phyloP scores from a whole-genome alignment of 2,797 vertebrate species.

The Pantherophis alleghaniensis region DNA sequence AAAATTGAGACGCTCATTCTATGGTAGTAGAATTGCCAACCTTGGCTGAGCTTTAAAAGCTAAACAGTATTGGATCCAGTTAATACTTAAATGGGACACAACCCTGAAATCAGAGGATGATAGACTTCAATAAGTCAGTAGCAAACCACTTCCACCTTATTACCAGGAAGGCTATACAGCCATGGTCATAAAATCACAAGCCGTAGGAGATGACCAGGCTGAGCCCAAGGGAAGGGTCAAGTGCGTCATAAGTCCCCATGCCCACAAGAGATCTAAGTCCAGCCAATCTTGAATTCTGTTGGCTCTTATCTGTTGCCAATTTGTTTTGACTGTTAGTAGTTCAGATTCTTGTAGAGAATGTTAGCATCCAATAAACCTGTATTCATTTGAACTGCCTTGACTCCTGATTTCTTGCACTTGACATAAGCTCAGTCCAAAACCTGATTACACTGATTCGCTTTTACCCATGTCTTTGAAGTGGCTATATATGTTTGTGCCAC shows the following conservation, averaged over 20 bases:
- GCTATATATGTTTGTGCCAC: not conserved
- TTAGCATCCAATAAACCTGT: not conserved
- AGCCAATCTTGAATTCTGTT: not conserved
- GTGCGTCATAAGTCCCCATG: not conserved
- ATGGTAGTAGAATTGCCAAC: not conserved
- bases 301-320: not conserved
- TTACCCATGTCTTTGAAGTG: not conserved
- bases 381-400: not conserved
- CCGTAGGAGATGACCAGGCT: not conserved
- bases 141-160: not conserved
- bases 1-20: not conserved
- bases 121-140: not conserved
- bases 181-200: not conserved
- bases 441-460: not conserved
- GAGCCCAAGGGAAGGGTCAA: not conserved
- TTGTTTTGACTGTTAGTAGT: not conserved
- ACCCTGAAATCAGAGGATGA: not conserved
- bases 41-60: not conserved
- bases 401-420: not conserved
- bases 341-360: not conserved
- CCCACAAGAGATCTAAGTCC: not conserved
- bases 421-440: not conserved
- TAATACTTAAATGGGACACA: not conserved
- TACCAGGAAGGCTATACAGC: not conserved
- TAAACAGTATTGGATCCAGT: not conserved